Base-by-base conservation (phyloP, 2,797 vertebrate genomes). In the Simalia tracyae region DNA sequence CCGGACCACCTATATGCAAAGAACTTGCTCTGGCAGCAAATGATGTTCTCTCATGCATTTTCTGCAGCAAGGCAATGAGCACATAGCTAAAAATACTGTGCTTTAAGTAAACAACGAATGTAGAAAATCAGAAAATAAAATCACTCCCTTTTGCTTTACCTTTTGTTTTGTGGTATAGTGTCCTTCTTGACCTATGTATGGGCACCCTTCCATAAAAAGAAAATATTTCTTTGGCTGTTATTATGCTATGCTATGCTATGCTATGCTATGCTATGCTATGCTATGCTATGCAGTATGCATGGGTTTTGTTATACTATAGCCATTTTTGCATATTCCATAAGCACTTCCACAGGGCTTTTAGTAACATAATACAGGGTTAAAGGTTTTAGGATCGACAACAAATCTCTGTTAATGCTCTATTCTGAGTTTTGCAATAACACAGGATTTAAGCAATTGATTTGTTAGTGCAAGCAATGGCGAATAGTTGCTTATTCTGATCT, bases 31-130 rank as follows among this genome's bases (percentile, higher is more conserved):
- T 54, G 50, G 50, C 50, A 54, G 50, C 50, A 54, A 54, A 54
- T 8, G 7, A 54, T 54, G 7, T 54, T 54, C 50, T 54, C 6
- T 54, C 50, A 54, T 54, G 50, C 50, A 54, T 54, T 54, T 8
- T 8, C 50, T 54, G 5, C 7, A 54, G 94, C 88, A 94, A 96
- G 90, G 19, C n/a, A 92, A 90, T 94, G 95, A 96, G 93, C 2
- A 46, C 54, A 9, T 24, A 92, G 84, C 31, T 95, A 91, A 94
- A 95, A 92, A 86, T 19, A 1, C 63, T 91, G 5, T 96, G 93
- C 96, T 96, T 96, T 96, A 96, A 76, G n/a, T 72, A 94, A 96
- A 96, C 56, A 94, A 94, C 92, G 92, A 95, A 68, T 91, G 94
- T 95, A 60, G 17, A 42, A 95, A 96, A 96, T 96, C 90, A 94